A percentile compares a stretch with the other conserved stretches of the same genome.
phyloP scores from a whole-genome alignment of 37 sponge, comb jelly and placozoan genomes.

The Agelas oroides region DNA sequence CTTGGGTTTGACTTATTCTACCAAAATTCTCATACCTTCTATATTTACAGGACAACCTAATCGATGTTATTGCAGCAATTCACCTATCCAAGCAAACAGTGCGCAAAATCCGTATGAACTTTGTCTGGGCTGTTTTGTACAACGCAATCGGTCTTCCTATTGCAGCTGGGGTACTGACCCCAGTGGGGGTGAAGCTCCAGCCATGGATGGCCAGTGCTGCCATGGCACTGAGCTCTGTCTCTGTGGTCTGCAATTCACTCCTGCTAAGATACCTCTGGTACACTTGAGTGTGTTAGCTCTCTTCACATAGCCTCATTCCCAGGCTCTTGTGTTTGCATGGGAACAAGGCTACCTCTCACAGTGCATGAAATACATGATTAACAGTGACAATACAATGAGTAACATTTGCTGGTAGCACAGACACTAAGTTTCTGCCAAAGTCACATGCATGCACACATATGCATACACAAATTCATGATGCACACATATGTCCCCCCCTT shows the following conservation, averaged over 20 bases:
- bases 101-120: conserved; percentile 81
- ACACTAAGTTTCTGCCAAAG: too few relatives aligned
- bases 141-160: conserved; percentile 83
- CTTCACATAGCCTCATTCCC: too few relatives aligned
- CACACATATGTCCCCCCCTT: too few relatives aligned
- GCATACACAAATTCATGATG: too few relatives aligned
- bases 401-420: too few relatives aligned
- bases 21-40: neutral
- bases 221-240: conserved; percentile 91
- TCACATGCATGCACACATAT: too few relatives aligned
- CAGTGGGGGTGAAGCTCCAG: conserved; percentile 76
- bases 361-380: too few relatives aligned
- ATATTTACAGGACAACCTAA: conserved; percentile 67
- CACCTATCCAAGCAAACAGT: conserved; percentile 81
- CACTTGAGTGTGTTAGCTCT: too few relatives aligned
- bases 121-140: conserved; percentile 87
- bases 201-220: conserved; percentile 94
- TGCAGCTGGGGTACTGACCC: conserved; percentile 80
- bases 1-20: neutral
- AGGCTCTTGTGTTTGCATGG: too few relatives aligned
- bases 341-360: too few relatives aligned
- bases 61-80: conserved; percentile 88
- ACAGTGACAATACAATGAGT: too few relatives aligned
- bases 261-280: conserved; percentile 45
- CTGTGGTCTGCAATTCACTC: conserved; percentile 89